These are phyloP conservation scores for Pongo abelii DNA, from an alignment of 2,113 vertebrate species.

Conservation along the genomic window DNA sequence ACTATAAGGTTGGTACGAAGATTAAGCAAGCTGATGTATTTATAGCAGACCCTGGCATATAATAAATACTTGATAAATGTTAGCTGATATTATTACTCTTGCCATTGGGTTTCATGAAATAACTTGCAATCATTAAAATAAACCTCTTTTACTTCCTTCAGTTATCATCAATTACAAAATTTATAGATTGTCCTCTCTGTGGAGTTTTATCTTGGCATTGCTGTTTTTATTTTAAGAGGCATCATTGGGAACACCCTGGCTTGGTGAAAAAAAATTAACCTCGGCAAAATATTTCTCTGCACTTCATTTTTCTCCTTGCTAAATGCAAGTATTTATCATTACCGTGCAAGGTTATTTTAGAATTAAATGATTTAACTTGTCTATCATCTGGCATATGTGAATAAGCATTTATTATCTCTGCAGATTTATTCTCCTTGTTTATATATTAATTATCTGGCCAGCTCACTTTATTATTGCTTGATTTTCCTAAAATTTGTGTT, in stretches of 20 bases:
- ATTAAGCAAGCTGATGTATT: background rate
- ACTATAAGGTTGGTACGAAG: background rate
- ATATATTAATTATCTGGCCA: background rate
- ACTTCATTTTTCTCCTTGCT: background rate
- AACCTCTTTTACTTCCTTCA: background rate
- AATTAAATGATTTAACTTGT: background rate
- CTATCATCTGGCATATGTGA: background rate
- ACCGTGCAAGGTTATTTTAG: background rate
- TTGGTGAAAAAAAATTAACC: background rate
- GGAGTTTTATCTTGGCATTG: background rate
- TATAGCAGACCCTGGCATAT: background rate
- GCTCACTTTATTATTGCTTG: background rate
- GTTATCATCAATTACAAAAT: background rate
- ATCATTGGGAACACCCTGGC: background rate
- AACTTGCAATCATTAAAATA: background rate
- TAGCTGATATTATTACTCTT: background rate
- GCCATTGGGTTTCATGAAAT: background rate
- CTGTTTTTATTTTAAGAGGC: background rate
- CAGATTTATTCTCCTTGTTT: background rate
- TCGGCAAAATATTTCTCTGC: background rate
- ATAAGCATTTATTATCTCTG: background rate
- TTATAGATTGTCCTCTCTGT: background rate
- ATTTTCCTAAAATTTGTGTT: background rate
- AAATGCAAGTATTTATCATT: background rate
- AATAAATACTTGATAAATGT: background rate